Percentiles rank a stretch among this genome's conserved stretches.
phyloP scores from a whole-genome alignment of 2,797 vertebrate genomes.

The Margarornis squamiger region DNA sequence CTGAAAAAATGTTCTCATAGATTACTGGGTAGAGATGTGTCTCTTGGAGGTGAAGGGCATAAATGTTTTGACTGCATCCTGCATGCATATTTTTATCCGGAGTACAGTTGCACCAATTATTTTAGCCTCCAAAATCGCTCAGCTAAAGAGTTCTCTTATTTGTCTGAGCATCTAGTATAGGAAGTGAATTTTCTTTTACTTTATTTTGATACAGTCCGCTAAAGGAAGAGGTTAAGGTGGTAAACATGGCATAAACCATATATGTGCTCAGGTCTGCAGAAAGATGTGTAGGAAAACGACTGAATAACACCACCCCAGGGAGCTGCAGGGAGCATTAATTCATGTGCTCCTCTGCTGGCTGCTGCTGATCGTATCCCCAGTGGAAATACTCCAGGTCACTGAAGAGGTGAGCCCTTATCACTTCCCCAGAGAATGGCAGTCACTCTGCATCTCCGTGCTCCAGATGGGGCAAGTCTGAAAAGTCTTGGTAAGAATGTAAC shows the following conservation, averaged over 20 bases:
- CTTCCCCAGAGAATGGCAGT: conserved; percentile 1
- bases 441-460: conserved; percentile 35
- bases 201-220: neutral
- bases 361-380: neutral
- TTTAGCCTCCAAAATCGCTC: conserved; percentile 20
- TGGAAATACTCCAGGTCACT: conserved; percentile 25
- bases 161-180: neutral
- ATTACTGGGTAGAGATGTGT: neutral
- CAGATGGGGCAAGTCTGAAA: conserved; percentile 34
- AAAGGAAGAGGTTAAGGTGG: neutral
- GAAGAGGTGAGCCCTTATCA: conserved; percentile 41
- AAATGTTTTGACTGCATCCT: neutral
- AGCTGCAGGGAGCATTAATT: conserved; percentile 42
- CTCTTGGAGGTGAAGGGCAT: conserved; percentile 18
- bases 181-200: neutral
- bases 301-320: conserved; percentile 28
- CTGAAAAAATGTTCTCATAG: conserved; percentile 9
- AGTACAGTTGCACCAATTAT: conserved; percentile 10
- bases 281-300: neutral
- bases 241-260: neutral
- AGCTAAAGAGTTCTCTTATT: conserved; percentile 12
- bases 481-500: conserved; percentile 30
- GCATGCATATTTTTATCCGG: neutral
- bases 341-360: conserved; percentile 6
- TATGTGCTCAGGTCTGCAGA: neutral